Evolutionary conservation across 2,797 vertebrate species (phyloP).

Genomic region (Merluccius polli): DNA sequence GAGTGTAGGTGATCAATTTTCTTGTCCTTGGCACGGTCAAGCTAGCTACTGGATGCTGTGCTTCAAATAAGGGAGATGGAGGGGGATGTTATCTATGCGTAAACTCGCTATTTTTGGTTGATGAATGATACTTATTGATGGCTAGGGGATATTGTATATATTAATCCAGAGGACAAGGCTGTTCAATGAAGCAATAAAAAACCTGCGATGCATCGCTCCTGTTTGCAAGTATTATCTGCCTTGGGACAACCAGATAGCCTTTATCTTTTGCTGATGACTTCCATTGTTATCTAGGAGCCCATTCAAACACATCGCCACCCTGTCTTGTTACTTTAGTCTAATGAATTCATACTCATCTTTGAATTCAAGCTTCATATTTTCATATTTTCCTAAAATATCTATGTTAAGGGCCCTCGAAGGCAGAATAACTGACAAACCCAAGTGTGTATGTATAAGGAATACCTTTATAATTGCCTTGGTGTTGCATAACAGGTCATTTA

Average conservation of each 20-base stretch:
- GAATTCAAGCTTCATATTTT: neutral
- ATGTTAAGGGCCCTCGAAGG: too few species aligned
- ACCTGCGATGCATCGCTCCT: neutral
- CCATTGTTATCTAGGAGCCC: neutral
- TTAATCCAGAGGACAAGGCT: constrained; percentile 1
- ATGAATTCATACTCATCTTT: constrained; percentile 4
- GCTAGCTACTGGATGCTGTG: neutral
- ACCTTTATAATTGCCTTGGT: neutral
- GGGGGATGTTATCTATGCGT: neutral
- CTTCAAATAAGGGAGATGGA: neutral
- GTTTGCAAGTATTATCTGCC: neutral
- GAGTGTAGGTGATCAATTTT: neutral
- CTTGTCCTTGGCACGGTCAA: neutral
- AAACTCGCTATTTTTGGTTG: neutral
- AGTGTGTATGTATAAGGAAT: neutral
- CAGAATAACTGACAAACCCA: too few species aligned
- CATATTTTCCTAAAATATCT: neutral
- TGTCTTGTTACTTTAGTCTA: neutral
- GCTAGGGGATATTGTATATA: neutral
- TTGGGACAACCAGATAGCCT: neutral
- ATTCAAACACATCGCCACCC: neutral
- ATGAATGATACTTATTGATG: neutral
- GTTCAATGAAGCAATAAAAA: neutral
- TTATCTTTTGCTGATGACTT: neutral
- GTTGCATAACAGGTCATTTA: neutral